Evolutionary conservation across 2,113 vertebrate genomes (phyloP).

Genomic region (Ammodytes dubius): DNA sequence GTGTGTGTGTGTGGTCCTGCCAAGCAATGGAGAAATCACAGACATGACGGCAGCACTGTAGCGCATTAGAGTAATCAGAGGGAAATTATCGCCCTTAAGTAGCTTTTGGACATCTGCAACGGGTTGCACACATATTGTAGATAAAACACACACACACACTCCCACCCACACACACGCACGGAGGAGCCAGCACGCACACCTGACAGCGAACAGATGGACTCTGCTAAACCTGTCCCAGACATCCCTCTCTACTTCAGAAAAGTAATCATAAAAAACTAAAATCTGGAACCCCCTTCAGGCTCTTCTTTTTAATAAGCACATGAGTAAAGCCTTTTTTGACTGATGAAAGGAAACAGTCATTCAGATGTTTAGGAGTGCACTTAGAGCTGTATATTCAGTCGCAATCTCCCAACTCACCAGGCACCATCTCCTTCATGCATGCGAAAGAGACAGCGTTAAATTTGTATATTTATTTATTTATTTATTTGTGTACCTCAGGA

Average conservation of each 20-base stretch:
- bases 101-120: conserved; percentile 76
- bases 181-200: conserved; percentile 36
- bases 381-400: conserved; percentile 19
- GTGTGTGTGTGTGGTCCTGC: conserved; percentile 69
- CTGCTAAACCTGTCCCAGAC: conserved; percentile 53
- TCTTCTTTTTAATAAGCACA: conserved; percentile 38
- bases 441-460: conserved; percentile 26
- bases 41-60: conserved; percentile 64
- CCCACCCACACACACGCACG: neutral
- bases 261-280: conserved; percentile 63
- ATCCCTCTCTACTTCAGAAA: conserved; percentile 49
- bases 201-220: conserved; percentile 76
- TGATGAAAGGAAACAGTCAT: conserved; percentile 49
- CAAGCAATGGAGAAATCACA: conserved; percentile 68
- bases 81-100: conserved; percentile 77
- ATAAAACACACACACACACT: neutral
- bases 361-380: conserved; percentile 50
- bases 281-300: conserved; percentile 30
- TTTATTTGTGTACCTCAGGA: conserved; percentile 24
- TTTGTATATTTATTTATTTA: neutral
- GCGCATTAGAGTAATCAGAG: conserved; percentile 74
- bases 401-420: neutral
- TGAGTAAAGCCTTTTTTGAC: conserved; percentile 36
- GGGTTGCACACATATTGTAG: conserved; percentile 32
- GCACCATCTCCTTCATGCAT: neutral